Evolutionary conservation across 2,888 invertebrate genomes (phyloP), one percentile per base, ranked within the genome.

Genomic region (Scelioninae gen. 2): DNA sequence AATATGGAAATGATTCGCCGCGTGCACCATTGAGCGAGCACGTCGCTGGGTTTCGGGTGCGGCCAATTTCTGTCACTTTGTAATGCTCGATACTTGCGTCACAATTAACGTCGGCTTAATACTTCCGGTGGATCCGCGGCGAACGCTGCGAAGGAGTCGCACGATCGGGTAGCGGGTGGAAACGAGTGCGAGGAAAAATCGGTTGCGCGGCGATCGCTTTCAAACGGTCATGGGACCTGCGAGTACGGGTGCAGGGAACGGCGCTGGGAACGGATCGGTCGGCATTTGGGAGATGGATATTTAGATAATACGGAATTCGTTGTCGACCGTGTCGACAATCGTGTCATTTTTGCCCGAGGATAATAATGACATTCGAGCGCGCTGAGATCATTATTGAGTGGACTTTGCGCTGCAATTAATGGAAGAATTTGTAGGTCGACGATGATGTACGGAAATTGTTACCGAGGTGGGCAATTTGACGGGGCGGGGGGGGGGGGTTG

Each of bases 1-100:
- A 82, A 83, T 85, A 85, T 85, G 84, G 84, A 85, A 85, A 85
- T 84, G 80, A 83, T 80, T 75, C 77, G 60, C 57, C 71, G 68
- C 50, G 35, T 75, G 48, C 57, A 69, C 73, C 77, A 79, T 77
- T 75, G 77, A 77, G 68, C 76, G 74, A 16, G 75, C 72, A 76
- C 60, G 55, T 71, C 73, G 58, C 65, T 31, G 25, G 57, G 75
- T 81, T 81, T 81, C 81, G 78, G 83, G 82, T 81, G 81, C 82
- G 82, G 83, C 81, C 83, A 83, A 83, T 84, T 83, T 84, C 83
- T 84, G 81, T 83, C 84, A 81, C 79, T 82, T 68, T 57, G 43
- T 80, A 77, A 80, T 80, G 65, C 78, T 70, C 73, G 57, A 46
- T 61, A 45, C 63, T 70, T 43, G 50, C 67, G 55, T 67, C 60